Conservation (phyloP, 2,888 invertebrate genomes). For the Hecatera dysodea region DNA sequence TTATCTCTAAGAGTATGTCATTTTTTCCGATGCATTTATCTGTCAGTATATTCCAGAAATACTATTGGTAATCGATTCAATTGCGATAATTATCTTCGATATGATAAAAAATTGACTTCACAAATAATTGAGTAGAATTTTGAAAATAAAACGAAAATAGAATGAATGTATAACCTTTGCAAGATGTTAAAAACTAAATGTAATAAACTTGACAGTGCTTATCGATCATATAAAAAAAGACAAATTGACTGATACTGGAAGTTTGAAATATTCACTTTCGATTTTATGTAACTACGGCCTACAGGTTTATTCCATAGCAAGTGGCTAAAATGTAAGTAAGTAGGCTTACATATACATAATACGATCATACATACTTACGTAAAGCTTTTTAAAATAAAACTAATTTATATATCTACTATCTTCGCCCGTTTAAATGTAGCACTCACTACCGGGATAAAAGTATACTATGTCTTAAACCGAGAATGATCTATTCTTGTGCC, state of each 20-base stretch:
- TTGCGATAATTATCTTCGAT: too few relatives aligned
- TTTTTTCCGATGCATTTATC: not conserved
- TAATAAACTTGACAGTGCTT: slow-evolving; percentile 14
- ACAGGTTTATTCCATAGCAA: slow-evolving; percentile 6
- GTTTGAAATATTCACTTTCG: slow-evolving; percentile 34
- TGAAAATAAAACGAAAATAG: too few relatives aligned
- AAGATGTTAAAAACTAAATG: not conserved
- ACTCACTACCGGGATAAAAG: too few relatives aligned
- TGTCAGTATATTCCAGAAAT: not conserved
- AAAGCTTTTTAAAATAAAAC: not conserved
- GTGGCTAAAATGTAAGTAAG: slow-evolving; percentile 7
- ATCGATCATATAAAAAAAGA: slow-evolving; percentile 23
- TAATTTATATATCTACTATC: too few relatives aligned
- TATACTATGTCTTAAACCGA: too few relatives aligned
- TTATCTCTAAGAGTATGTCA: slow-evolving; percentile 13
- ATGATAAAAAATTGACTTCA: not conserved
- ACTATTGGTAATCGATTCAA: too few relatives aligned
- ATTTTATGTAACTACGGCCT: slow-evolving; percentile 44
- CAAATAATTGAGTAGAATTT: not conserved
- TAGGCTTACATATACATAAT: not conserved
- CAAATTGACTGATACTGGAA: slow-evolving; percentile 12
- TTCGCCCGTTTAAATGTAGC: too few relatives aligned
- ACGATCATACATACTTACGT: not conserved
- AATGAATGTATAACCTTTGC: not conserved
- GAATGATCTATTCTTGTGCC: too few relatives aligned